A percentile compares a stretch with the other conserved stretches of the same genome.
Conservation (phyloP, 2,888 invertebrate genomes). For the Leucophenga montana region DNA sequence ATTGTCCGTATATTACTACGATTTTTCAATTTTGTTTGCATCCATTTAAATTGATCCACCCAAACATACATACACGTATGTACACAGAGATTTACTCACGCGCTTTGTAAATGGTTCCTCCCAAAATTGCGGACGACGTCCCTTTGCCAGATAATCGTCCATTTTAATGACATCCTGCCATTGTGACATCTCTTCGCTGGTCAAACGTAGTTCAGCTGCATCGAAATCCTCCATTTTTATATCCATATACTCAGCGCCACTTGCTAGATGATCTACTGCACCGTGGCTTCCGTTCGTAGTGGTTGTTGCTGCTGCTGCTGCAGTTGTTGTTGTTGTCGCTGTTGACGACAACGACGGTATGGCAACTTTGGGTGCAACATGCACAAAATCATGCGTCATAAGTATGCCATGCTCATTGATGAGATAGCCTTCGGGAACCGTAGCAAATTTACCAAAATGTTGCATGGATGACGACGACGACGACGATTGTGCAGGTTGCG, state of each 20-base stretch:
- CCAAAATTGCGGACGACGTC: conserved; percentile 92
- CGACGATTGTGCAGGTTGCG: conserved; percentile 22
- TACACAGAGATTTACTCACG: conserved; percentile 61
- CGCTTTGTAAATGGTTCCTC: conserved; percentile 91
- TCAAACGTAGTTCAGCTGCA: conserved; percentile 64
- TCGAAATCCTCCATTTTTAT: conserved; percentile 68
- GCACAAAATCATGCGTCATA: conserved; percentile 65
- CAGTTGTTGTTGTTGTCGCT: conserved; percentile 4
- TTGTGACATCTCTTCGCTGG: conserved; percentile 70
- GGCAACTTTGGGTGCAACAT: conserved; percentile 52
- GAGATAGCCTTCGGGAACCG: conserved; percentile 53
- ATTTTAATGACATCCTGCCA: conserved; percentile 84
- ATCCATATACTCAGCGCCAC: conserved; percentile 54
- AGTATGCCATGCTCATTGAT: conserved; percentile 68
- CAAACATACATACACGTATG: no score
- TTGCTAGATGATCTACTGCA: conserved; percentile 26
- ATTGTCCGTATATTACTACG: no score
- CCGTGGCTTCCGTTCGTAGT: conserved; percentile 37
- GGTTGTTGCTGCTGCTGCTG: conserved; percentile 28
- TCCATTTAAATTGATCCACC: no score
- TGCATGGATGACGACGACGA: background rate
- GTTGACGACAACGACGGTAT: background rate
- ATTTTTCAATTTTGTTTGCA: no score
- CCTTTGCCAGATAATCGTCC: conserved; percentile 89
- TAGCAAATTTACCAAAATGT: conserved; percentile 57